These are phyloP conservation scores for Odontomyia ornata DNA, from an alignment of 2,888 invertebrate genomes.

Conservation along the genomic window DNA sequence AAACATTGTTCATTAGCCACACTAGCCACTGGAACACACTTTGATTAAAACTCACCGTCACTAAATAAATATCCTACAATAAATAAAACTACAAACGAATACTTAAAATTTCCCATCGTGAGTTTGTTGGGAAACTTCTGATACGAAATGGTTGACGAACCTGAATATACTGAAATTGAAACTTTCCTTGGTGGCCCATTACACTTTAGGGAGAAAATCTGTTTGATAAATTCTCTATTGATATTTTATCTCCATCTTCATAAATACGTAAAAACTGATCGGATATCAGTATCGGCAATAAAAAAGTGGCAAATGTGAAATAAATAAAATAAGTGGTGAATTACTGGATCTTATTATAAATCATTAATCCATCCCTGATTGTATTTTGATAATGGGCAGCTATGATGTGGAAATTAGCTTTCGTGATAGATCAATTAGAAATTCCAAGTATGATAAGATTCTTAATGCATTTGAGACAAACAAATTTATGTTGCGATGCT, in stretches of 20 bases:
- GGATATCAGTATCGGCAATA: not conserved
- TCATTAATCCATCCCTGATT: slow-evolving; percentile 24
- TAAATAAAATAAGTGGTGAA: slow-evolving; percentile 10
- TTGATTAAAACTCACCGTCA: slow-evolving; percentile 24
- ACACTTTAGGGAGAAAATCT: slow-evolving; percentile 4
- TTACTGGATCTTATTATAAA: slow-evolving; percentile 10
- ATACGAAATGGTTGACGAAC: slow-evolving; percentile 1
- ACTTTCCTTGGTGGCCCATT: not conserved
- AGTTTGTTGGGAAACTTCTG: not conserved
- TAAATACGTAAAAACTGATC: too few relatives aligned
- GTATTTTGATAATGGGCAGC: slow-evolving; percentile 1
- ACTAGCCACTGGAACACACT: not conserved
- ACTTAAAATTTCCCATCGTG: slow-evolving; percentile 35
- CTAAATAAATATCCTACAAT: slow-evolving; percentile 32
- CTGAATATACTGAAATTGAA: slow-evolving; percentile 12
- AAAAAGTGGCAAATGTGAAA: not conserved
- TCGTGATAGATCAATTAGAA: not conserved
- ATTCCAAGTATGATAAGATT: not conserved
- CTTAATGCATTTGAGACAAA: not conserved
- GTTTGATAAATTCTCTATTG: slow-evolving; percentile 11
- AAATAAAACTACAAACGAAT: slow-evolving; percentile 10
- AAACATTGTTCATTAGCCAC: not conserved
- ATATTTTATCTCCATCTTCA: not conserved
- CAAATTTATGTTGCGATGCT: not conserved
- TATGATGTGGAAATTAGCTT: not conserved